Conservation (phyloP, 2,797 vertebrate species). For the Melanotaenia parkinsoni region DNA sequence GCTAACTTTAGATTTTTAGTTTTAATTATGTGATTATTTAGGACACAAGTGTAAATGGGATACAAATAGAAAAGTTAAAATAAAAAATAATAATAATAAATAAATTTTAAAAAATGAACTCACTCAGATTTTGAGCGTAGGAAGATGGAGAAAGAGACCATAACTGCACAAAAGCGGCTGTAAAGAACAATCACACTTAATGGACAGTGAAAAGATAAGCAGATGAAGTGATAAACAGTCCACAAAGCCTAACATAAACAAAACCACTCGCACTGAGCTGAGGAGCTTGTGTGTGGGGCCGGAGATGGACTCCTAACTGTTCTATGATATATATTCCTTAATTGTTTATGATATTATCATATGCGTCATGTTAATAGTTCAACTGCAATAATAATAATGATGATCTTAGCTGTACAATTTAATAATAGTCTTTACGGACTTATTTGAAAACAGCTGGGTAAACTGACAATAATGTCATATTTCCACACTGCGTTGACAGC, state of each 20-base stretch:
- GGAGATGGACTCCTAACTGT: not conserved
- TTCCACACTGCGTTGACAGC: not conserved
- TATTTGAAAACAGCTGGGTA: not conserved
- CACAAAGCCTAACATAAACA: not conserved
- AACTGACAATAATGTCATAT: not conserved
- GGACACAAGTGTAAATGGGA: too few species aligned
- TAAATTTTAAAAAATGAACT: not conserved
- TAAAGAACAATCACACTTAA: not conserved
- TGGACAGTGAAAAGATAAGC: not conserved
- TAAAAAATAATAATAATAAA: not conserved
- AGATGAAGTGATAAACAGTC: not conserved
- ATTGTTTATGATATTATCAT: not conserved
- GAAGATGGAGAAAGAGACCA: not conserved
- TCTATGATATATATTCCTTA: not conserved
- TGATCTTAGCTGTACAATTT: not conserved
- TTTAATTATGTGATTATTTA: too few species aligned
- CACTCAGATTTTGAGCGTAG: not conserved
- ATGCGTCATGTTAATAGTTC: too few species aligned
- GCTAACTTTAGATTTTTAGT: too few species aligned
- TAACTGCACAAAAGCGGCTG: not conserved
- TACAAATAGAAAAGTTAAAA: not conserved
- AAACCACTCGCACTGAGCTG: not conserved
- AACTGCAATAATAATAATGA: not conserved
- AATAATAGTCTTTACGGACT: not conserved
- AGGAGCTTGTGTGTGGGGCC: not conserved